phyloP scores from a whole-genome alignment of 1,140 invertebrate species.

The Lasioglossum baleicum region DNA sequence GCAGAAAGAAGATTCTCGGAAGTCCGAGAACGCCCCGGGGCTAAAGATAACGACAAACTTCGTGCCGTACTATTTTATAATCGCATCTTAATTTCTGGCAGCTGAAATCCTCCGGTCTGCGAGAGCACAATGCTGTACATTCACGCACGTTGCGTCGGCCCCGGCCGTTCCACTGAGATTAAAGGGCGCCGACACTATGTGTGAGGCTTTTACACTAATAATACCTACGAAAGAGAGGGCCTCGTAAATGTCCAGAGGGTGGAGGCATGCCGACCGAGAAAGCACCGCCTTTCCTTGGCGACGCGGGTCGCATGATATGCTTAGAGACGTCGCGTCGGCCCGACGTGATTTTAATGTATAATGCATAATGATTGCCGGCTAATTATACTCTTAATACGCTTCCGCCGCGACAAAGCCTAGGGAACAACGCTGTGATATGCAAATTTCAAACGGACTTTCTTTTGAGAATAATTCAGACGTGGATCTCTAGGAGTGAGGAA shows the following conservation, averaged over 20 bases:
- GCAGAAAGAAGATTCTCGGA: background rate
- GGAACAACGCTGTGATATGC: too few relatives aligned
- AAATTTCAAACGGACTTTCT: too few relatives aligned
- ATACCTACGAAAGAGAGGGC: constrained; percentile 59
- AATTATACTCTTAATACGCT: background rate
- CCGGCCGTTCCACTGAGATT: constrained; percentile 59
- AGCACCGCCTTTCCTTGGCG: constrained; percentile 42
- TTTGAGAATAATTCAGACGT: too few relatives aligned
- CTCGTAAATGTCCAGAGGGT: constrained; percentile 44
- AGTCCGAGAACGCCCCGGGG: background rate
- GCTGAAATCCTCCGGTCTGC: constrained; percentile 46
- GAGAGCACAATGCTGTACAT: constrained; percentile 63
- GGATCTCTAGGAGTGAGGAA: too few relatives aligned
- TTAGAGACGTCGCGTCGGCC: constrained; percentile 9
- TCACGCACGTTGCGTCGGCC: constrained; percentile 57
- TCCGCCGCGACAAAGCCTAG: too few relatives aligned
- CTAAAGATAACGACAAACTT: constrained; percentile 40
- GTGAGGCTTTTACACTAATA: constrained; percentile 71
- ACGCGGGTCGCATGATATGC: constrained; percentile 16
- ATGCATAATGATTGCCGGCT: background rate
- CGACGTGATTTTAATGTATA: background rate
- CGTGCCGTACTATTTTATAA: constrained; percentile 56
- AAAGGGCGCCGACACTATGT: constrained; percentile 70
- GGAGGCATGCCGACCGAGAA: constrained; percentile 26
- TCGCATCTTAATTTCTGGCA: constrained; percentile 65